phyloP scores from a whole-genome alignment of 2,797 vertebrate genomes.

The Euphonia xanthogaster region DNA sequence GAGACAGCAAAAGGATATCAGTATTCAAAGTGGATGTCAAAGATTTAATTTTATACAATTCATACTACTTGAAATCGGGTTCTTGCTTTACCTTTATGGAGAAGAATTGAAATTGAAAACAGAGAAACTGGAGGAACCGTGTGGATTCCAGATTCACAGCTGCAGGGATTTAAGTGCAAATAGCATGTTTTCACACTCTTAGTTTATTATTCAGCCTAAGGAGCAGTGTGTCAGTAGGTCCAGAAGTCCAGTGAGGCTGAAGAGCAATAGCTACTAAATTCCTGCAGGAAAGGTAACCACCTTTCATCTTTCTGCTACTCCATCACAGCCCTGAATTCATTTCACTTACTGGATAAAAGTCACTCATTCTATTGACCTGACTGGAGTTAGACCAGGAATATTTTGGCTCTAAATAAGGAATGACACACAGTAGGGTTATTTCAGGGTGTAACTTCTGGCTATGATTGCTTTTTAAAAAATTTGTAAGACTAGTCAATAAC shows the following conservation, averaged over 20 bases:
- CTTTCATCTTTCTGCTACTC: background rate
- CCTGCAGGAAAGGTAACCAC: background rate
- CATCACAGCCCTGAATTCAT: background rate
- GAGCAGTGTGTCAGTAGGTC: background rate
- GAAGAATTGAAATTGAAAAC: conserved; percentile 64
- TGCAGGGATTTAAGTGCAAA: background rate
- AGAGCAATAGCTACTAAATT: background rate
- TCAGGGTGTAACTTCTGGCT: background rate
- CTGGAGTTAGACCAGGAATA: background rate
- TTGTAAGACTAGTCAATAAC: background rate
- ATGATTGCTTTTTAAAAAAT: background rate
- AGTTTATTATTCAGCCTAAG: background rate
- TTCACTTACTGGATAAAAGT: background rate
- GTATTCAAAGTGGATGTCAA: background rate
- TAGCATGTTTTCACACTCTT: background rate
- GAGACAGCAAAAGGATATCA: conserved; percentile 16
- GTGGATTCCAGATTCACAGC: conserved; percentile 9
- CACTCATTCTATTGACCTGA: background rate
- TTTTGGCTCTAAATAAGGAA: background rate
- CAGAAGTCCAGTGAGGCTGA: background rate
- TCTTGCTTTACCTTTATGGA: conserved; percentile 63
- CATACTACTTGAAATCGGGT: conserved; percentile 34
- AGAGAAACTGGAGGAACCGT: conserved; percentile 2
- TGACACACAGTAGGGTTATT: background rate
- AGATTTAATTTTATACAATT: conserved; percentile 55